Percentiles rank a stretch among this genome's conserved stretches.
Evolutionary conservation across 2,888 invertebrate genomes (phyloP).

Genomic region (Belgica antarctica): DNA sequence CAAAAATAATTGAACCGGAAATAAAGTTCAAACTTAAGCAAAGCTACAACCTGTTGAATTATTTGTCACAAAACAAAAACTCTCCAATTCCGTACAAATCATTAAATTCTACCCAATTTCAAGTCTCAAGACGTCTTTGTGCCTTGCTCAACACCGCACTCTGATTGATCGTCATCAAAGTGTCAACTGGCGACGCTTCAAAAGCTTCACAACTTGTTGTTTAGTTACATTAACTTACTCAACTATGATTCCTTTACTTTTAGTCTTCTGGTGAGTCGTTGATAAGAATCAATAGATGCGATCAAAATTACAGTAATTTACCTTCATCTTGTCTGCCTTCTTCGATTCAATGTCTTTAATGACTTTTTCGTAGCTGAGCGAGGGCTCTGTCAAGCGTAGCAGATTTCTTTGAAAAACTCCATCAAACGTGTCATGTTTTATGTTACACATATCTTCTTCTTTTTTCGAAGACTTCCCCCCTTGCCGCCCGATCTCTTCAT

Average conservation of each 20-base stretch:
- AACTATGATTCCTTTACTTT: not conserved
- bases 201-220: no score
- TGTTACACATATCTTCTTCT: conserved; percentile 29
- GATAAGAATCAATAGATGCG: conserved; percentile 19
- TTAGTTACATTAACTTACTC: not conserved
- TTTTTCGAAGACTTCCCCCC: not conserved
- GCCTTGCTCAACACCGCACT: no score
- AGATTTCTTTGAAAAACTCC: conserved; percentile 33
- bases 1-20: no score
- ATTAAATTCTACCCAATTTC: no score
- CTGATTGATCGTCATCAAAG: no score
- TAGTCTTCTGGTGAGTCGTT: not conserved
- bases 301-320: conserved; percentile 38
- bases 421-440: conserved; percentile 42
- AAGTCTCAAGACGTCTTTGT: no score
- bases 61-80: no score
- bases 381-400: conserved; percentile 35
- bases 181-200: no score
- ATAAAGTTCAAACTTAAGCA: no score
- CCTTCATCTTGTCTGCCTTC: not conserved
- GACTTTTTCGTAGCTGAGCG: not conserved
- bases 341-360: conserved; percentile 26
- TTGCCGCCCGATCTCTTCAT: not conserved
- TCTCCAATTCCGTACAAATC: no score
- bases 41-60: no score